Conservation (phyloP, 1,140 invertebrate species). For the Pararge aegeria region DNA sequence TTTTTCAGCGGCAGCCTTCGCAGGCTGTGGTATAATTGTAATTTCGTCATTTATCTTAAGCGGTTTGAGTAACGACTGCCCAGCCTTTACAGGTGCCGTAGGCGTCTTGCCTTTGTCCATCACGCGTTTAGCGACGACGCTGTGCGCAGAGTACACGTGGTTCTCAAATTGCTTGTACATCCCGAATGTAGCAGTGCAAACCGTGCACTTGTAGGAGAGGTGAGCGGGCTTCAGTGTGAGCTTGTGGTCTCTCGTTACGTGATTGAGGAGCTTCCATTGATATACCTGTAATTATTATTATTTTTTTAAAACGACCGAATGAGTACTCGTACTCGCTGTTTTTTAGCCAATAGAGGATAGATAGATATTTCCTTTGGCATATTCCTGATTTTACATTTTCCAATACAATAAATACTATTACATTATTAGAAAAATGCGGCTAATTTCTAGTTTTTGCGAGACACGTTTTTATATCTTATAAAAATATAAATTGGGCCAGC, state of each 20-base stretch:
- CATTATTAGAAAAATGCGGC: too few relatives aligned
- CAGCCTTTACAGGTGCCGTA: conserved; percentile 72
- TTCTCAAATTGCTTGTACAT: conserved; percentile 98
- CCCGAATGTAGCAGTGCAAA: conserved; percentile 96
- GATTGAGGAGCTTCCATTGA: conserved; percentile 95
- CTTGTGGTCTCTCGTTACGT: conserved; percentile 94
- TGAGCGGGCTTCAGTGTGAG: conserved; percentile 96
- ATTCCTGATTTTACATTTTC: too few relatives aligned
- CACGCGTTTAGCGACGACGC: conserved; percentile 90
- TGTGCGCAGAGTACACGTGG: conserved; percentile 96
- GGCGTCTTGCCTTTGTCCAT: conserved; percentile 88
- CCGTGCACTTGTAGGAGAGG: conserved; percentile 96
- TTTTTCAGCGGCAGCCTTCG: conserved; percentile 47
- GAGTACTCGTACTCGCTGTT: too few relatives aligned
- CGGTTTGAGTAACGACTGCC: conserved; percentile 87
- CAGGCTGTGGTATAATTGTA: conserved; percentile 92
- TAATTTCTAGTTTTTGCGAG: too few relatives aligned
- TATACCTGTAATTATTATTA: conserved; percentile 79
- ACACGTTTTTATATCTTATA: too few relatives aligned
- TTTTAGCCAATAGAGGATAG: too few relatives aligned
- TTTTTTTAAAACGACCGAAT: too few relatives aligned
- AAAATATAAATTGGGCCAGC: too few relatives aligned
- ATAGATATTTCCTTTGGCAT: too few relatives aligned
- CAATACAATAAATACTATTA: too few relatives aligned
- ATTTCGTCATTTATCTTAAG: conserved; percentile 95